Conservation (phyloP, 1,140 invertebrate genomes). For the Zaprionus taronus region DNA sequence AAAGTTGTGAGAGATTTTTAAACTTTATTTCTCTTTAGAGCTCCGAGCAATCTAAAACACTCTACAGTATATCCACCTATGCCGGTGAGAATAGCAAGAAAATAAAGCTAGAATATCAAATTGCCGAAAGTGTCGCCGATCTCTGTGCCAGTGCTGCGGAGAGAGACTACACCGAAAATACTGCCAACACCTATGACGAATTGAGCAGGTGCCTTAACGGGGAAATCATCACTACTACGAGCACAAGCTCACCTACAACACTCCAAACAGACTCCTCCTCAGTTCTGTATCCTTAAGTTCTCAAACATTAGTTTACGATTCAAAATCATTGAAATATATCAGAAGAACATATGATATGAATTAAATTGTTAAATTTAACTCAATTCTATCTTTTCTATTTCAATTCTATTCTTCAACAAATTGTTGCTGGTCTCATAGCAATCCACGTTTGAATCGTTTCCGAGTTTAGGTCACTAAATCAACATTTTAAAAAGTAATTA, state of each 20-base stretch:
- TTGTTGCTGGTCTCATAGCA: not conserved
- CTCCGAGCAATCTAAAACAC: not conserved
- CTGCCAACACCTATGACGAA: conserved; percentile 1
- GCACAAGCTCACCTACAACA: too few relatives aligned
- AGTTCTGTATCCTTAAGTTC: too few relatives aligned
- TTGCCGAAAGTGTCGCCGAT: conserved; percentile 4
- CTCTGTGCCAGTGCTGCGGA: conserved; percentile 11
- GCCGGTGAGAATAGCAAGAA: not conserved
- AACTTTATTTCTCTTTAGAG: not conserved
- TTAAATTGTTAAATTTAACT: not conserved
- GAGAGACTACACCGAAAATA: not conserved
- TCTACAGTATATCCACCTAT: not conserved
- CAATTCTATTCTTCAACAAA: not conserved
- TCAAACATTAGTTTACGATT: too few relatives aligned
- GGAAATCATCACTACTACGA: not conserved
- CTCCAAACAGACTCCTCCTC: too few relatives aligned
- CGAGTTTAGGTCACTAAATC: conserved; percentile 56
- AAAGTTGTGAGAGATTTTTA: not conserved
- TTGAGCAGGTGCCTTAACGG: conserved; percentile 5
- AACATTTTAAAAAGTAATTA: conserved; percentile 73
- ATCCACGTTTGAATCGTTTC: not conserved
- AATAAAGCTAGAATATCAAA: not conserved
- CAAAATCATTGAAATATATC: too few relatives aligned
- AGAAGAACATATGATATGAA: too few relatives aligned
- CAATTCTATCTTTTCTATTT: not conserved